Evolutionary conservation across 1,140 invertebrate species (phyloP), one percentile per base, ranked within the genome.

Genomic region (Wasmannia auropunctata): DNA sequence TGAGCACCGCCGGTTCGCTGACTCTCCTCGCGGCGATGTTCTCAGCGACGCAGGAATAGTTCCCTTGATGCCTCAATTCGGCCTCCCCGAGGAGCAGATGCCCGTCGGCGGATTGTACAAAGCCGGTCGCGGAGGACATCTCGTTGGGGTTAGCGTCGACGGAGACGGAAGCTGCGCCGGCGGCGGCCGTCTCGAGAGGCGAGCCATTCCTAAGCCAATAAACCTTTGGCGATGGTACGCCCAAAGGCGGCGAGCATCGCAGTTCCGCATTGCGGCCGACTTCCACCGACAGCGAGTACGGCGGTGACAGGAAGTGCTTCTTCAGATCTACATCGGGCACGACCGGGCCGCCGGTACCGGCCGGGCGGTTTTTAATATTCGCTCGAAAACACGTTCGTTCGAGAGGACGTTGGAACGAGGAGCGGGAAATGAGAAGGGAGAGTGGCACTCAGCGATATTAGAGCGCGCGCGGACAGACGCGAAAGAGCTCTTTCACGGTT

Each of bases 41-140:
- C 94, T 98, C 97, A 2, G 99, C 99, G 49, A 98, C 98, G 95
- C 99, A 99, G 63, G 98, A 99, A 95, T 99, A 99, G 96, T 99
- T 99, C 72, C 98, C 99, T 93, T 95, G 94, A 90, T 95, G 95
- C 70, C 85, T 93, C 67, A 95, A 92, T 85, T 94, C 95, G 51
- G 98, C 98, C 93, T 99, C 97, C 65, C 97, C 97, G 85, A 99
- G 97, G 14, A 99, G 96, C 37, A 99, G 96, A 93, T 98, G 98
- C 2, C 98, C 98, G 93, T 98, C 98, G 31, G 51, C 34, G 40
- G 90, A 90, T 43, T 87, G 85, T 11, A 90, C 54, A 72, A 87
- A 90, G 58, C 60, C 85, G 96, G 74, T 96, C 96, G 81, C 97
- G 95, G 91, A 97, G 98, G 91, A 98, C 98, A 84, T 98, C 92